Percentiles rank a stretch among this genome's conserved stretches.
Conservation (phyloP, 1,140 invertebrate genomes). For the Cydia fagiglandana region DNA sequence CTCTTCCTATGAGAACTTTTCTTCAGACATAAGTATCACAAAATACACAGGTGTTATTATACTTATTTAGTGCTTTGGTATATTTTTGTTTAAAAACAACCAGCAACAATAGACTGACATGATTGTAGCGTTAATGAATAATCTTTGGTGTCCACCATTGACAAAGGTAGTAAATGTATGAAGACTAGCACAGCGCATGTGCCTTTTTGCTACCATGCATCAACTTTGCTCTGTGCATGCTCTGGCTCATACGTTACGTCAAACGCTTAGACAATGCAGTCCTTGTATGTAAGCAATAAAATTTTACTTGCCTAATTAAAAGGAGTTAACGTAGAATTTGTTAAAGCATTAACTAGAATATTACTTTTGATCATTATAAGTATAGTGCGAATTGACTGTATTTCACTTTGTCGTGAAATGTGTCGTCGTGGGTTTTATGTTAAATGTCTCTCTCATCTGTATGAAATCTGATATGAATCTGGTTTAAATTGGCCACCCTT, state of each 20-base stretch:
- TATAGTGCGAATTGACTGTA: no score
- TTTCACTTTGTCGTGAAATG: no score
- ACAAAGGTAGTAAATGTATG: not conserved
- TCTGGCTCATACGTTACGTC: constrained; percentile 11
- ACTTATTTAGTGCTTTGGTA: no score
- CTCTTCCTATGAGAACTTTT: no score
- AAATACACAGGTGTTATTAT: no score
- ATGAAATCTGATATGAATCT: no score
- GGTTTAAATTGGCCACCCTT: no score
- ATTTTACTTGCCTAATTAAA: constrained; percentile 2
- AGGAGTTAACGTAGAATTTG: not conserved
- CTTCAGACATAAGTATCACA: no score
- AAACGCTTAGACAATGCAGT: constrained; percentile 8
- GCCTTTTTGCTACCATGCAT: not conserved
- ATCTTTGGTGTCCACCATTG: not conserved
- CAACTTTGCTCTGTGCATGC: not conserved
- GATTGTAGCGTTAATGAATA: constrained; percentile 2
- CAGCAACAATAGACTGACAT: not conserved
- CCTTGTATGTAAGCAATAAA: constrained; percentile 11
- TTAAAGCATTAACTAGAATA: not conserved
- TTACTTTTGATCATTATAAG: not conserved
- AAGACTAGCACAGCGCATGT: not conserved
- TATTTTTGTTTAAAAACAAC: no score
- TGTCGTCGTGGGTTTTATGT: no score
- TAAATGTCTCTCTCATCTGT: no score